These are phyloP conservation scores for Idaea straminata DNA, from an alignment of 2,888 invertebrate species.

Conservation along the genomic window DNA sequence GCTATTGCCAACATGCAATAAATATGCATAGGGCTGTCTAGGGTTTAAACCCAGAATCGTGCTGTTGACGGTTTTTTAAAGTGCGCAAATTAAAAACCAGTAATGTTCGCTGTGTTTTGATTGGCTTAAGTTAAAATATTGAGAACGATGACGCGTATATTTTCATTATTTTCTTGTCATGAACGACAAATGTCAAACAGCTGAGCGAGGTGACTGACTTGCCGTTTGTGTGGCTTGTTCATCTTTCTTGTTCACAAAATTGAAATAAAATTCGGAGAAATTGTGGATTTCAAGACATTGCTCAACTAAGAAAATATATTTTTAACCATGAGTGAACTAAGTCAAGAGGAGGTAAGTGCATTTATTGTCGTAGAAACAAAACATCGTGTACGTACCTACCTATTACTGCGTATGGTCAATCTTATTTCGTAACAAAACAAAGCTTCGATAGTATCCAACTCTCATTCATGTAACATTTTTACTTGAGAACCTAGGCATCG, in stretches of 20 bases:
- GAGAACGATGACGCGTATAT: constrained; percentile 74
- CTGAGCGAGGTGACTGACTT: constrained; percentile 78
- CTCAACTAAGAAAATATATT: constrained; percentile 42
- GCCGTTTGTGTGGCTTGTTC: constrained; percentile 72
- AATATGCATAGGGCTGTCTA: background rate
- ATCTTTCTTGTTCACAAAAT: constrained; percentile 57
- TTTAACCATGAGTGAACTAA: constrained; percentile 88
- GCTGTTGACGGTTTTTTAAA: background rate
- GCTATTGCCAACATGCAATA: background rate
- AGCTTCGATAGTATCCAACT: constrained; percentile 62
- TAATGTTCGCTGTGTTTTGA: background rate
- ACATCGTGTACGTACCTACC: constrained; percentile 43
- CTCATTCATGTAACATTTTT: constrained; percentile 43
- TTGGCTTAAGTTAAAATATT: constrained; percentile 16
- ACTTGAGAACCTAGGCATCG: constrained; percentile 54
- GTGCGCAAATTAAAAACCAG: background rate
- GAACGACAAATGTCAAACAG: constrained; percentile 73
- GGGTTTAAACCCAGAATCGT: background rate
- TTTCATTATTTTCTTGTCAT: constrained; percentile 78
- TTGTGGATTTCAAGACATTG: constrained; percentile 44
- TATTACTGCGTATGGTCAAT: constrained; percentile 68
- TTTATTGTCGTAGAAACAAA: constrained; percentile 65
- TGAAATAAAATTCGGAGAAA: constrained; percentile 53
- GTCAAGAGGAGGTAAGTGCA: constrained; percentile 91
- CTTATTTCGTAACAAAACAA: constrained; percentile 81